phyloP scores from a whole-genome alignment of 2,113 vertebrate genomes.

The Paradoxurus hermaphroditus region DNA sequence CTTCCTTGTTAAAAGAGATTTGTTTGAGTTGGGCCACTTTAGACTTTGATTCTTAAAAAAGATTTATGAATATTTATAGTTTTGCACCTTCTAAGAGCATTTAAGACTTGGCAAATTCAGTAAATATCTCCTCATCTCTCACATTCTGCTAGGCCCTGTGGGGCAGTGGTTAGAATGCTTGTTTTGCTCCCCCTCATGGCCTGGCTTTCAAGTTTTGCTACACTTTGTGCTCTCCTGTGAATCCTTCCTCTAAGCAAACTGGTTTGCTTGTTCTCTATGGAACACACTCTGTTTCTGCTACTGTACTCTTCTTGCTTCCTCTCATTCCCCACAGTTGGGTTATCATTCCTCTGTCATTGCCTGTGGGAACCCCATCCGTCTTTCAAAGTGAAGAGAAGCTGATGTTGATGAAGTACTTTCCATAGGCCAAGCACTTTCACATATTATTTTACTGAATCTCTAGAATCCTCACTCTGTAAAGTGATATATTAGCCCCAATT shows the following conservation, averaged over 20 bases:
- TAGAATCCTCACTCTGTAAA: not conserved
- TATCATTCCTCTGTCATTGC: not conserved
- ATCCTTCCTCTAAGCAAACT: not conserved
- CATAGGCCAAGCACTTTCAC: not conserved
- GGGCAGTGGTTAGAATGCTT: slow-evolving; percentile 19
- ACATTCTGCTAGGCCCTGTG: slow-evolving; percentile 19
- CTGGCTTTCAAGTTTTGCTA: slow-evolving; percentile 23
- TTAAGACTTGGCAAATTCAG: slow-evolving; percentile 52
- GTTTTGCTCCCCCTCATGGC: slow-evolving; percentile 17
- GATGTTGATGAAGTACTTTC: not conserved
- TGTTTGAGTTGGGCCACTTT: slow-evolving; percentile 41
- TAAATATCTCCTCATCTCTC: slow-evolving; percentile 31
- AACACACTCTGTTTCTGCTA: not conserved
- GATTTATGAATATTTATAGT: slow-evolving; percentile 34
- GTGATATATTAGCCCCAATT: not conserved
- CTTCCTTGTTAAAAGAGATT: slow-evolving; percentile 42
- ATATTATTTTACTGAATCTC: not conserved
- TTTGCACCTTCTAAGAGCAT: slow-evolving; percentile 33
- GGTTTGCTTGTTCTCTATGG: not conserved
- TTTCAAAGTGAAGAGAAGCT: slow-evolving; percentile 34
- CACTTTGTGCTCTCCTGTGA: not conserved
- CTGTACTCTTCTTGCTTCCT: slow-evolving; percentile 30
- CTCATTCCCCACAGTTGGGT: slow-evolving; percentile 3
- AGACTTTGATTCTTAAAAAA: slow-evolving; percentile 43
- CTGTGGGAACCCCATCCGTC: slow-evolving; percentile 35